These are phyloP conservation scores for Beroe forskalii DNA, from an alignment of 37 sponge, comb jelly and placozoan genomes.

Conservation along the genomic window DNA sequence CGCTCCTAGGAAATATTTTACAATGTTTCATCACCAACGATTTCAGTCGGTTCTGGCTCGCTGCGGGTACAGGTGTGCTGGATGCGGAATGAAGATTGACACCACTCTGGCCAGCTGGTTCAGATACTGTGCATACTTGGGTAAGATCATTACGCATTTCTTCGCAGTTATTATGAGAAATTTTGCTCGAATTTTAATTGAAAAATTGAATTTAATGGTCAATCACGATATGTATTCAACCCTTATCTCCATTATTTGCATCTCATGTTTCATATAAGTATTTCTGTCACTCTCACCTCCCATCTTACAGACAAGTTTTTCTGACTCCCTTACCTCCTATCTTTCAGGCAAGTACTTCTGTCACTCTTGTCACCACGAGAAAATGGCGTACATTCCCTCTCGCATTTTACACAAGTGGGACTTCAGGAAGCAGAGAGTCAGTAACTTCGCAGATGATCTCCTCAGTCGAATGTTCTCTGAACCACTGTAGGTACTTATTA, in stretches of 20 bases:
- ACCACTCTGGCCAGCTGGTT: constrained; percentile 73
- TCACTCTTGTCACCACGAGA: constrained; percentile 83
- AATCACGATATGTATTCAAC: no score
- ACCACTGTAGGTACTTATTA: constrained; percentile 73
- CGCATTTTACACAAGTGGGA: constrained; percentile 85
- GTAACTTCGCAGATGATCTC: constrained; percentile 85
- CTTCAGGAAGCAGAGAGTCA: constrained; percentile 80
- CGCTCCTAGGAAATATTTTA: no score
- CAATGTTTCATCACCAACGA: no score
- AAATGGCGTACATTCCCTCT: constrained; percentile 76
- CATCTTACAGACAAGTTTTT: no score
- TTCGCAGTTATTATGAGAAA: no score
- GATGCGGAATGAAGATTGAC: constrained; percentile 93
- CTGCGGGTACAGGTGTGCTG: constrained; percentile 89
- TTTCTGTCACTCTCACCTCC: no score
- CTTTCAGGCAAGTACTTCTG: constrained; percentile 90
- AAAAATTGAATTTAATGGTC: no score
- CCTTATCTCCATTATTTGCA: no score
- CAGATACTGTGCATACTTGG: constrained; percentile 89
- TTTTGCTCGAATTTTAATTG: no score
- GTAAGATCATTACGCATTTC: no score
- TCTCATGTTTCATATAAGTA: no score
- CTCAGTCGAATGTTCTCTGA: constrained; percentile 72
- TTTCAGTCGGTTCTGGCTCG: constrained; percentile 28
- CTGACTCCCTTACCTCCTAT: no score